phyloP scores from a whole-genome alignment of 1,140 invertebrate genomes.

The Tetramorium parvispinum region DNA sequence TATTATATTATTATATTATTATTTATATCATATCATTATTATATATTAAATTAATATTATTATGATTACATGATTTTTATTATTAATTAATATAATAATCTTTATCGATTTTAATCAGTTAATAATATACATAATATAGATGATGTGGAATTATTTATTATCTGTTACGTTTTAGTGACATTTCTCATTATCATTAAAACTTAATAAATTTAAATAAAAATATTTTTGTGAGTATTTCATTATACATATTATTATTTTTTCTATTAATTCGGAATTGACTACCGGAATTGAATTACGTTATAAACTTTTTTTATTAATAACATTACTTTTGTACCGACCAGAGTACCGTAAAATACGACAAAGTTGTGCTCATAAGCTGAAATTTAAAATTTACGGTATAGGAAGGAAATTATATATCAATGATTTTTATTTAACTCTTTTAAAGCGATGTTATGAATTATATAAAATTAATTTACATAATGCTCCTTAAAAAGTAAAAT shows the following conservation, averaged over 20 bases:
- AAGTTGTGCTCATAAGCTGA: constrained; percentile 48
- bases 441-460: background rate
- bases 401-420: background rate
- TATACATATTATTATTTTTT: constrained; percentile 1
- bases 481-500: background rate
- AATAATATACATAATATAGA: background rate
- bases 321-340: constrained; percentile 27
- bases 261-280: background rate
- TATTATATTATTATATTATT: too few relatives aligned
- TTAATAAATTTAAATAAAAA: background rate
- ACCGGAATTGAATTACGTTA: background rate
- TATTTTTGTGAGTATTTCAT: background rate
- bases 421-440: constrained; percentile 13
- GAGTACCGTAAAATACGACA: constrained; percentile 47
- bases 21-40: too few relatives aligned
- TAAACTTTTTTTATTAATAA: background rate
- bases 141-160: background rate
- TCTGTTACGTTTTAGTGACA: background rate
- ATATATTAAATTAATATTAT: background rate
- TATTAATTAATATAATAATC: too few relatives aligned
- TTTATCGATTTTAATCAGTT: background rate
- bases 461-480: background rate
- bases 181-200: background rate
- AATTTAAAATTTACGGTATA: constrained; percentile 33
- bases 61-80: background rate